These are phyloP conservation scores for Pammene aurita DNA, from an alignment of 2,888 invertebrate species.

Conservation along the genomic window DNA sequence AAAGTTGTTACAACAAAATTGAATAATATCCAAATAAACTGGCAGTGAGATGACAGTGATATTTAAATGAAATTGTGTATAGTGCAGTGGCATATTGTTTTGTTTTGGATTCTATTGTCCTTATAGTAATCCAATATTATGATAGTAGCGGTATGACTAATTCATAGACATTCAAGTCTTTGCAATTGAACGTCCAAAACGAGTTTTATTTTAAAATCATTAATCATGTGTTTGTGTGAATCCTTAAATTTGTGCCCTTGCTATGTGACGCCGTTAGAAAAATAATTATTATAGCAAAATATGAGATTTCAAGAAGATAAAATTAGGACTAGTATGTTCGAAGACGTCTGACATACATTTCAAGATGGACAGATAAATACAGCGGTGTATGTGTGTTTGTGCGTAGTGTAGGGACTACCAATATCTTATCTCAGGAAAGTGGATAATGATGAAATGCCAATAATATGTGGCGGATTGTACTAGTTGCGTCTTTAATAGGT, in stretches of 20 bases:
- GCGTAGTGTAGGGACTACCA: no score
- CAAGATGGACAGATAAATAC: background rate
- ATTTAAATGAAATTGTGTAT: background rate
- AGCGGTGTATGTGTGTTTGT: constrained; percentile 1
- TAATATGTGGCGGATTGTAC: constrained; percentile 17
- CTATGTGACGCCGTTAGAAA: background rate
- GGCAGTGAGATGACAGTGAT: background rate
- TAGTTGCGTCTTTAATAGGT: constrained; percentile 19
- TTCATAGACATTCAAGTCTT: background rate
- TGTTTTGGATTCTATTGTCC: background rate
- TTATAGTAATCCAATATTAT: background rate
- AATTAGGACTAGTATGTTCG: background rate
- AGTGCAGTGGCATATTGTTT: background rate
- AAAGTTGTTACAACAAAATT: background rate
- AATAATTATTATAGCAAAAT: background rate
- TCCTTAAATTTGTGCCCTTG: no score
- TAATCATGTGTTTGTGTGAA: no score
- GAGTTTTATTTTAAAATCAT: background rate
- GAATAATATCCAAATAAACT: background rate
- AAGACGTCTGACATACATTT: background rate
- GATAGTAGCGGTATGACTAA: background rate
- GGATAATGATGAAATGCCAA: constrained; percentile 14
- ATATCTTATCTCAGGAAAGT: constrained; percentile 12
- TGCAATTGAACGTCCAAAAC: background rate
- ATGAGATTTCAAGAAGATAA: background rate